Conservation (phyloP, 1,140 invertebrate species). For the Drosophila orena region DNA sequence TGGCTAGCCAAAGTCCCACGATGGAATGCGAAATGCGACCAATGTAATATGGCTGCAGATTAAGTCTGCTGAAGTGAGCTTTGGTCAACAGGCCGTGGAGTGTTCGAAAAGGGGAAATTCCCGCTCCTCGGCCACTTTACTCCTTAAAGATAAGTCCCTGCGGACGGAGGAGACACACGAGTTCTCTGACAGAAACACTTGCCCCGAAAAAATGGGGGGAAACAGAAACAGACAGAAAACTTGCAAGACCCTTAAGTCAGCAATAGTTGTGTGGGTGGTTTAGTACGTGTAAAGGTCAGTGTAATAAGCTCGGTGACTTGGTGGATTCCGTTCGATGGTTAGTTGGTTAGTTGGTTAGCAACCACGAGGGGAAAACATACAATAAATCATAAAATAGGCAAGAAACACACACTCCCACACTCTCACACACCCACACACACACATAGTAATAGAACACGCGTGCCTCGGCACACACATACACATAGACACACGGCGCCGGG, state of each 20-base stretch:
- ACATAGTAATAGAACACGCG: conserved; percentile 43
- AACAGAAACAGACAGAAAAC: neutral
- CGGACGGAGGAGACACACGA: conserved; percentile 3
- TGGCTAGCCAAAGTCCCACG: neutral
- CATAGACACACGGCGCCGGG: conserved; percentile 49
- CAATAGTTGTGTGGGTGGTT: conserved; percentile 1
- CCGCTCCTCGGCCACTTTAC: neutral
- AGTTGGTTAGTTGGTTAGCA: conserved; percentile 62
- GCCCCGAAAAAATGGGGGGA: neutral
- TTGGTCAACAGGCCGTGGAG: conserved; percentile 33
- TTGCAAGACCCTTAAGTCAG: conserved; percentile 16
- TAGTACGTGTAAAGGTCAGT: conserved; percentile 61
- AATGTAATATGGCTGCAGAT: conserved; percentile 35
- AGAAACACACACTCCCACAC: conserved; percentile 27
- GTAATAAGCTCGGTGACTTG: conserved; percentile 65
- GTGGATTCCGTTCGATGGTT: conserved; percentile 34
- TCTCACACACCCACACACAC: neutral
- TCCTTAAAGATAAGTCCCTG: conserved; percentile 18
- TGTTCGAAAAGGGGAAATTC: conserved; percentile 6
- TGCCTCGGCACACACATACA: conserved; percentile 34
- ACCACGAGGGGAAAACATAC: conserved; percentile 56
- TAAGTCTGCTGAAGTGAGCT: conserved; percentile 44
- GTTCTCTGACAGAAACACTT: conserved; percentile 3
- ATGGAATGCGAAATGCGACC: neutral
- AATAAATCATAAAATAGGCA: conserved; percentile 82